Base-by-base conservation (phyloP, 2,888 invertebrate genomes). In the Drosophila diplacantha region DNA sequence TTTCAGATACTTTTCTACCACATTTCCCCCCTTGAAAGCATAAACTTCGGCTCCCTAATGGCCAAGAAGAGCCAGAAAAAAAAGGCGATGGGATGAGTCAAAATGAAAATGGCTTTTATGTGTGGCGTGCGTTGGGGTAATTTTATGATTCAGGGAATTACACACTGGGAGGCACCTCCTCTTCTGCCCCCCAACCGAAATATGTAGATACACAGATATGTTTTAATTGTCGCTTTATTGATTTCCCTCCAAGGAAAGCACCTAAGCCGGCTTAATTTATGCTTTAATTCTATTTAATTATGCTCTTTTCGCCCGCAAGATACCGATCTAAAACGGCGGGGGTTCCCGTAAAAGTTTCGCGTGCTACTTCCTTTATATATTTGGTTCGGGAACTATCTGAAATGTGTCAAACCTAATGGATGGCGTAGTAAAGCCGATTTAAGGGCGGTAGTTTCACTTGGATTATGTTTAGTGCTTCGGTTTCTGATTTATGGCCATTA, bases 21-120 rank as follows among this genome's bases (percentile, higher is more conserved):
- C 59, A 20, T 43, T 37, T 22, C 38, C 31, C 20, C 18, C 38
- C 43, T 11, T 29, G 16, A 22, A 52, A 67, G 53, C 66, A 67
- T 67, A 67, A 67, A 69, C 63, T 53, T 67, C 26, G 69, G 66
- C 54, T 63, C 61, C 51, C 52, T 70, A 57, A 69, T 64, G 71
- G 71, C 52, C 56, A 54, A 26, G 24, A 50, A 51, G 12, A 24
- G 18, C 4, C 26, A 16, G 39, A 34, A 24, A 24, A 24, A 31
- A 29, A 44, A 38, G n/a, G 24, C 39, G n/a, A 16, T 47, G 69
- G 66, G 61, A 44, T 52, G 72, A 60, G 53, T 24, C 53, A 63
- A 84, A 84, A 84, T 77, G 78, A 80, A 80, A 84, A 84, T 80
- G 80, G 84, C 73, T 83, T 84, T 83, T 84, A 83, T 74, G 74